phyloP scores from a whole-genome alignment of 2,888 invertebrate species.

The Drosophila tanythrix region DNA sequence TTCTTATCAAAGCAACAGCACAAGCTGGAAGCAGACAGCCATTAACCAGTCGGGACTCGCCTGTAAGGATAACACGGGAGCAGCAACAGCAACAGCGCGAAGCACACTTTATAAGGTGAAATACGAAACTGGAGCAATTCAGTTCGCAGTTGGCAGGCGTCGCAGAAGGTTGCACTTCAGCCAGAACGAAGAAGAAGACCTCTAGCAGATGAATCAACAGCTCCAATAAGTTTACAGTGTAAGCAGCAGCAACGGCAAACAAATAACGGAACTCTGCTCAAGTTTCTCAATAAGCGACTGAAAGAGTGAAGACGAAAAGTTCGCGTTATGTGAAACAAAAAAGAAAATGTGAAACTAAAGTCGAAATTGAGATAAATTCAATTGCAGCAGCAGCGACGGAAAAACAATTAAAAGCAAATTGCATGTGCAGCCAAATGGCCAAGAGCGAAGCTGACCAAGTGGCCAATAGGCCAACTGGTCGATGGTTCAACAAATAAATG shows the following conservation, averaged over 20 bases:
- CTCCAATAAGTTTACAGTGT: constrained; percentile 23
- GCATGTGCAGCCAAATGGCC: constrained; percentile 35
- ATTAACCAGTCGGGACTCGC: constrained; percentile 50
- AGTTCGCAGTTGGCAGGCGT: constrained; percentile 83
- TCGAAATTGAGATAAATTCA: constrained; percentile 34
- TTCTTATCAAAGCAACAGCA: constrained; percentile 67
- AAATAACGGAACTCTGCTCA: constrained; percentile 1
- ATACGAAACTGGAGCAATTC: constrained; percentile 77
- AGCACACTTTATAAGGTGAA: constrained; percentile 70
- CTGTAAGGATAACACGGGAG: constrained; percentile 69
- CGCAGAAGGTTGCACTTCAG: constrained; percentile 70
- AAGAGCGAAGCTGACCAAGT: not conserved
- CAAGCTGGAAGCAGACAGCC: constrained; percentile 62
- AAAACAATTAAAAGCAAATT: constrained; percentile 64
- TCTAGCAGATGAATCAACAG: constrained; percentile 23
- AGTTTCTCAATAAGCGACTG: constrained; percentile 17
- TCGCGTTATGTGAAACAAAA: constrained; percentile 37
- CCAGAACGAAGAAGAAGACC: constrained; percentile 9
- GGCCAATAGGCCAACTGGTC: constrained; percentile 32
- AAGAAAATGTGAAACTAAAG: constrained; percentile 34
- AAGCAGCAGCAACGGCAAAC: constrained; percentile 4
- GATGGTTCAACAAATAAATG: constrained; percentile 61
- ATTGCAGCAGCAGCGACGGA: constrained; percentile 26
- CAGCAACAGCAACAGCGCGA: constrained; percentile 28
- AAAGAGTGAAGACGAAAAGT: constrained; percentile 38